These are phyloP conservation scores for Drosophila sproati DNA, from an alignment of 1,140 invertebrate genomes.

Conservation along the genomic window DNA sequence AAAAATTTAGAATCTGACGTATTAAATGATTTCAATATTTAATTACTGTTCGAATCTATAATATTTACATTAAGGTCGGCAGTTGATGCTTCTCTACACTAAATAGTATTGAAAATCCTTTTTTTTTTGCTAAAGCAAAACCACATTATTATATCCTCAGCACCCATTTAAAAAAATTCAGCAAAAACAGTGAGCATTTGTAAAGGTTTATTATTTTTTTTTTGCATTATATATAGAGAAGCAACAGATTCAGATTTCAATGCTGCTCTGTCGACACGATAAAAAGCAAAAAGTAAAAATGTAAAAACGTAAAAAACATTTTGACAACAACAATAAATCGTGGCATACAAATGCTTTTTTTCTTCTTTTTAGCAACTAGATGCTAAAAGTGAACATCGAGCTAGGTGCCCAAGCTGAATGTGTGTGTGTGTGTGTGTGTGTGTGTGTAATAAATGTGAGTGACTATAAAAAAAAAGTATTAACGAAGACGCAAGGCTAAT, in stretches of 20 bases:
- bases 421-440: slow-evolving; percentile 9
- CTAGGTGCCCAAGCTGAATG: not conserved
- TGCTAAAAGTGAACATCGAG: not conserved
- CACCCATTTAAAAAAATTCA: not conserved
- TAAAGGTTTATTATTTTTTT: slow-evolving; percentile 37
- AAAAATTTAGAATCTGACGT: no score
- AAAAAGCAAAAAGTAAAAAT: slow-evolving; percentile 27
- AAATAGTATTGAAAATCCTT: not conserved
- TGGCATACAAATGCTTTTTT: slow-evolving; percentile 40
- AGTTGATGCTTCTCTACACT: no score
- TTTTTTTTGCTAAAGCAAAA: not conserved
- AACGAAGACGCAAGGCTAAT: slow-evolving; percentile 76
- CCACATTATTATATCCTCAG: not conserved
- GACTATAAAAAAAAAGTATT: slow-evolving; percentile 72
- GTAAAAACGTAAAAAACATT: slow-evolving; percentile 40
- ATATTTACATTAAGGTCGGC: no score
- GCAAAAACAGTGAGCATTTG: slow-evolving; percentile 17
- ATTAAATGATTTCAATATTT: no score
- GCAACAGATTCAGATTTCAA: slow-evolving; percentile 60
- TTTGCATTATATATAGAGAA: slow-evolving; percentile 64
- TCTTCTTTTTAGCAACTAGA: not conserved
- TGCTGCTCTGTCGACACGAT: slow-evolving; percentile 10
- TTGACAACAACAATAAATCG: slow-evolving; percentile 60
- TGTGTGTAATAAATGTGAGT: slow-evolving; percentile 20
- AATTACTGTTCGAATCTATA: no score